Evolutionary conservation across 1,140 invertebrate species (phyloP), one percentile per base, ranked within the genome.

Genomic region (Leptinotarsa lineolata): DNA sequence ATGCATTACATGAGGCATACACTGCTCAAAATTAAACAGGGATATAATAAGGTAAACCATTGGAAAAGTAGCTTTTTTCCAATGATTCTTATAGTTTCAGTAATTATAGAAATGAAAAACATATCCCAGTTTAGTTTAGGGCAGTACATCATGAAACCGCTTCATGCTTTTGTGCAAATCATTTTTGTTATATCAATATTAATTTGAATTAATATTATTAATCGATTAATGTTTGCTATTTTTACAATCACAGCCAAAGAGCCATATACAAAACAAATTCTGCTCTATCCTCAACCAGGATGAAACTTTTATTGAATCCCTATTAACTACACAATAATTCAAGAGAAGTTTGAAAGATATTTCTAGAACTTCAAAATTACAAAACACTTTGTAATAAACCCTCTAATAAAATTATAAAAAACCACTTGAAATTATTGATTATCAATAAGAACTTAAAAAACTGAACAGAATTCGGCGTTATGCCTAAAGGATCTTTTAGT

Each of bases 1-100:
- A 83, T 83, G 83, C 79, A 83, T 83, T 84, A 83, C 82, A 83
- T 82, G 81, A 83, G 79, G 80, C 81, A 80, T 81, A 81, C 45
- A 68, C 66, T 68, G 66, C 66, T 46, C 66, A 46, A 68, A 68
- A 68, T 68, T 46, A 68, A 45, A 68, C 18, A 46, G 66, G 66
- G 66, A 68, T 20, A 68, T 39, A 46, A 16, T 63, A 4, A 21
- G 11, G 13, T 20, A 20, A 21, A 63, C 60, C 60, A 21, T 63
- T 63, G 18, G 13, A 63, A 63, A 63, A 24, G 13, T 24, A 63
- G 12, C 6, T 54, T 13, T 54, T 21, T 63, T 63, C 20, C 22
- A 24, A 21, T 20, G 20, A 24, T 63, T 21, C 60, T n/a, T 5
- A n/a, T 8, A 18, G 4, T 18, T 4, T 63, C 11, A 18, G 18